Evolutionary conservation across 64 coral and sea anemone species (phyloP), one percentile per base, ranked within the genome.

Genomic region (Stylophora pistillata): DNA sequence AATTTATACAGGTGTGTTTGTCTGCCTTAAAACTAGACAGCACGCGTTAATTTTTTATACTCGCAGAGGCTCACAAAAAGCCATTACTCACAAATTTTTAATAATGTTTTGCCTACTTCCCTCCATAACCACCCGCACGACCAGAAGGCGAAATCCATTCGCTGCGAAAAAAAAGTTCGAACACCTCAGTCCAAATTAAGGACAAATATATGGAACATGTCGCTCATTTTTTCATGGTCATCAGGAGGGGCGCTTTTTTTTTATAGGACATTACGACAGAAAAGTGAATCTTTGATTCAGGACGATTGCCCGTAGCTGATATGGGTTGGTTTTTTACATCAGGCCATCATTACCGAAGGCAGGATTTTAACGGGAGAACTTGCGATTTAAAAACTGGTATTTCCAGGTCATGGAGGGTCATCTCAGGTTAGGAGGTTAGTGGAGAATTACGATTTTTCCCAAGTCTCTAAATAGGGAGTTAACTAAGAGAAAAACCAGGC

Each of bases 11-110:
- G 90, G 82, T 92, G 90, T 92, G 82, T 92, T 92, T 92, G 82
- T 86, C 90, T 92, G 82, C 73, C 90, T 69, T 68, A 92, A 92
- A 82, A 86, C 81, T 79, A 92, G 90, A 92, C 90, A 92, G 74
- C 76, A 58, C 54, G 85, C 90, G 90, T 92, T 92, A 92, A 92
- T 92, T 92, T 92, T 92, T 92, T 92, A 92, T 92, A 92, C 90
- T 92, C 59, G 74, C 85, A 83, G 41, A 85, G 71, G 73, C 83
- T 92, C 90, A 92, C 90, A 92, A 92, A 92, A 92, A 92, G 85
- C 90, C 90, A 92, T 82, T 92, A 86, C 71, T 79, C 90, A 92
- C 90, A 92, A 92, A 92, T 86, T 91, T 86, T 86, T 91, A 91
- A 91, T 91, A 61, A 84, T 91, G 89, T 91, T 91, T 84, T 91